phyloP scores from a whole-genome alignment of 1,140 invertebrate species.

The Drosophila ironensis region DNA sequence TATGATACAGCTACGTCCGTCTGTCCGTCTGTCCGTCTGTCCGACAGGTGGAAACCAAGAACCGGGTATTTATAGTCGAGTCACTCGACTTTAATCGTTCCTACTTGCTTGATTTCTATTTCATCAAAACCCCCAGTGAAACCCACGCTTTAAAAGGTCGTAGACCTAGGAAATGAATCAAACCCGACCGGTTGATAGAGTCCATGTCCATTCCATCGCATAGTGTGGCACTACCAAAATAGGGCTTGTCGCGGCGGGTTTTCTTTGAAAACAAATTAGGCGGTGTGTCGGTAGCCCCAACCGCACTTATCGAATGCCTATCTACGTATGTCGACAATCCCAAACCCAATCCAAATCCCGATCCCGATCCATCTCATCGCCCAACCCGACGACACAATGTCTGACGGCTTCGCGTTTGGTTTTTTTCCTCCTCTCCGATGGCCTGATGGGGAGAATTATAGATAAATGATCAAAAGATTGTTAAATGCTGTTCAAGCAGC shows the following conservation, averaged over 20 bases:
- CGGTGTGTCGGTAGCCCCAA: constrained; percentile 41
- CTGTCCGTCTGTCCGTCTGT: too few relatives aligned
- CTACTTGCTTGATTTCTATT: constrained; percentile 1
- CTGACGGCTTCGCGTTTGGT: constrained; percentile 33
- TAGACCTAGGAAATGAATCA: constrained; percentile 38
- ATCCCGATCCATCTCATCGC: not conserved
- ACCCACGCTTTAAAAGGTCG: constrained; percentile 12
- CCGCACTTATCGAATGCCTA: constrained; percentile 53
- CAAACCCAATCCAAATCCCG: constrained; percentile 10
- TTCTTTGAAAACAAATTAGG: constrained; percentile 69
- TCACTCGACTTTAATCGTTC: too few relatives aligned
- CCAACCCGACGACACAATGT: constrained; percentile 53
- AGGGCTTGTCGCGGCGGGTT: constrained; percentile 35
- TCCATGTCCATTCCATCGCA: constrained; percentile 11
- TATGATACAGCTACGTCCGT: too few relatives aligned
- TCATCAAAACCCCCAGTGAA: not conserved
- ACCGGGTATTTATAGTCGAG: too few relatives aligned
- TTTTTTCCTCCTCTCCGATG: not conserved
- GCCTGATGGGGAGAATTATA: constrained; percentile 29
- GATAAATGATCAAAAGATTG: constrained; percentile 67
- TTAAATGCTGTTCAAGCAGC: constrained; percentile 75
- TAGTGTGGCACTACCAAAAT: constrained; percentile 33
- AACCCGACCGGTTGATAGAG: constrained; percentile 21
- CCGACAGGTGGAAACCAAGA: too few relatives aligned
- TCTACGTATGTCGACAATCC: constrained; percentile 53